phyloP scores from a whole-genome alignment of 2,888 invertebrate species.

The Tethea ocularis region DNA sequence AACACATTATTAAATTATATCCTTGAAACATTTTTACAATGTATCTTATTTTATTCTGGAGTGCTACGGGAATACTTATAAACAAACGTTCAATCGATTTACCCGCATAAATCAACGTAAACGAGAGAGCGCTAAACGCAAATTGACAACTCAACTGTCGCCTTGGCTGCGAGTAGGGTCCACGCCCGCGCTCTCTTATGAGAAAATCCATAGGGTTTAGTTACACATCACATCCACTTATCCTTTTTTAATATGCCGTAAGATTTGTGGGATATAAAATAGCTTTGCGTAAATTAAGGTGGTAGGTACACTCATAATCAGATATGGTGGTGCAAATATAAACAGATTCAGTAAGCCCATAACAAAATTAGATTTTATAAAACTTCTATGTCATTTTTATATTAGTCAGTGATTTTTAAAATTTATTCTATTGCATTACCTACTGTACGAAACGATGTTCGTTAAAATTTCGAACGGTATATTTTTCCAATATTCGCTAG shows the following conservation, averaged over 20 bases:
- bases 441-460: neutral
- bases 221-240: slow-evolving; percentile 35
- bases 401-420: neutral
- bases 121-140: slow-evolving; percentile 55
- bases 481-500: neutral
- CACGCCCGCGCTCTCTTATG: slow-evolving; percentile 31
- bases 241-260: slow-evolving; percentile 17
- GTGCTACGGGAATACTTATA: slow-evolving; percentile 33
- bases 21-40: slow-evolving; percentile 27
- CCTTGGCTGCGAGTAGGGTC: slow-evolving; percentile 48
- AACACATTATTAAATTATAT: slow-evolving; percentile 34
- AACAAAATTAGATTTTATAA: neutral
- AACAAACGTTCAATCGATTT: slow-evolving; percentile 50
- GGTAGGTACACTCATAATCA: neutral
- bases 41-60: slow-evolving; percentile 36
- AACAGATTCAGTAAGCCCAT: neutral
- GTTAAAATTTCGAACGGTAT: neutral
- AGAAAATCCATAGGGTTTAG: slow-evolving; percentile 39
- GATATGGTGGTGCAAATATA: neutral
- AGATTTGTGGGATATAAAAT: slow-evolving; percentile 8
- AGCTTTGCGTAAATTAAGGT: neutral
- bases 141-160: slow-evolving; percentile 66
- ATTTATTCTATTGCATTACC: neutral
- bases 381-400: no score
- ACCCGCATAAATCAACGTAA: slow-evolving; percentile 58